Conservation (phyloP, 2,113 vertebrate species). For the Triplophysa dalaica region DNA sequence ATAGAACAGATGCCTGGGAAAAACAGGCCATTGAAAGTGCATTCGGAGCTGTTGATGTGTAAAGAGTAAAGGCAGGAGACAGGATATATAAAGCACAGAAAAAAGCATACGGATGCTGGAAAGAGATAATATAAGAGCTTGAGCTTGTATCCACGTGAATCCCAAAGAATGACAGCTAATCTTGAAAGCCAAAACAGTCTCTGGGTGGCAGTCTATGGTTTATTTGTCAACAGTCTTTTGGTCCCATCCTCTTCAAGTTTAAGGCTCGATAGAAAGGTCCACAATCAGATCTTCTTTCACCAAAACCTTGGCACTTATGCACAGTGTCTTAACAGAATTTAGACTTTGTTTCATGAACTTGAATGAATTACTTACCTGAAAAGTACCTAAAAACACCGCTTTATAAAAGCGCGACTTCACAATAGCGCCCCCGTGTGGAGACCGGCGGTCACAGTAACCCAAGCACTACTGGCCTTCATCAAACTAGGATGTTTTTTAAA, state of each 20-base stretch:
- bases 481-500: not conserved
- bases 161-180: not conserved
- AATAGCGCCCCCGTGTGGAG: constrained; percentile 32
- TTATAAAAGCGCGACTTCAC: not conserved
- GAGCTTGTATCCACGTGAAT: constrained; percentile 6
- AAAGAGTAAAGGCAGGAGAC: not conserved
- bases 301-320: not conserved
- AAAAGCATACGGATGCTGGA: not conserved
- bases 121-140: not conserved
- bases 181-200: not conserved
- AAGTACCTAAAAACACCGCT: not conserved
- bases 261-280: not conserved
- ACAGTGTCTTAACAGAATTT: too few relatives aligned
- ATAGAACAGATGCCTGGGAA: not conserved
- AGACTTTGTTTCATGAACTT: too few relatives aligned
- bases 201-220: constrained; percentile 1
- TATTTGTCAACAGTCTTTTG: not conserved
- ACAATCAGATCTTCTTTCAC: not conserved
- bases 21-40: not conserved
- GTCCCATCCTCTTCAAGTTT: not conserved
- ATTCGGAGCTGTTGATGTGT: not conserved
- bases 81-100: not conserved
- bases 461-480: constrained; percentile 17
- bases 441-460: not conserved
- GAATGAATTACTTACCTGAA: not conserved